Conservation (phyloP, 2,113 vertebrate genomes). For the Mobula birostris region DNA sequence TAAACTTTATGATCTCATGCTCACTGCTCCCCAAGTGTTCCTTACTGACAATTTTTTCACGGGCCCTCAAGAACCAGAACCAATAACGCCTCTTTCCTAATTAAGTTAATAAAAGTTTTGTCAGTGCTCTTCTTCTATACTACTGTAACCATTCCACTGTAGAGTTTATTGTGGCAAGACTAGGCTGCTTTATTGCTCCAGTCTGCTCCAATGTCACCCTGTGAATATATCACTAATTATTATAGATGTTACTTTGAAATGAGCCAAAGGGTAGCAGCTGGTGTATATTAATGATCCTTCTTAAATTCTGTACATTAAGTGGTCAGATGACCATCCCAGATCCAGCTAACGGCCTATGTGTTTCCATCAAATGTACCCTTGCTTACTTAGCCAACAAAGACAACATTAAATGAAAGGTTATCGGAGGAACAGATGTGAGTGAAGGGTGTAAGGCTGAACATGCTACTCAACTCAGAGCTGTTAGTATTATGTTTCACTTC, state of each 20-base stretch:
- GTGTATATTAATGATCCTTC: background rate
- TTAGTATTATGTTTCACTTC: background rate
- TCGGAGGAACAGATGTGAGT: background rate
- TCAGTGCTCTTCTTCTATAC: too few relatives aligned
- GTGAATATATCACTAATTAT: background rate
- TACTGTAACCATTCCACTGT: too few relatives aligned
- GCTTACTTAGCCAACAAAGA: background rate
- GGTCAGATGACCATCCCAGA: background rate
- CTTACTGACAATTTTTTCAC: background rate
- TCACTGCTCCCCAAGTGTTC: too few relatives aligned
- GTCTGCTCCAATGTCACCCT: background rate
- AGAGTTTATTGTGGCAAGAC: background rate
- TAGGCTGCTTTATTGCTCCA: background rate
- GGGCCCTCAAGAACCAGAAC: background rate
- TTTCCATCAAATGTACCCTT: background rate
- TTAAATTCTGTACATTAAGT: background rate
- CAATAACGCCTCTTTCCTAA: background rate
- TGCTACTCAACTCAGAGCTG: background rate
- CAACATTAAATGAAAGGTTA: background rate
- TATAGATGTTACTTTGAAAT: constrained; percentile 16
- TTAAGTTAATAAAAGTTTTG: background rate
- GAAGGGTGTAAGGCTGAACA: background rate
- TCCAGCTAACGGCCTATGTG: too few relatives aligned
- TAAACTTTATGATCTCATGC: too few relatives aligned
- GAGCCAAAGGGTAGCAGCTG: background rate